phyloP scores from a whole-genome alignment of 2,113 vertebrate genomes.

The Rynchops niger region DNA sequence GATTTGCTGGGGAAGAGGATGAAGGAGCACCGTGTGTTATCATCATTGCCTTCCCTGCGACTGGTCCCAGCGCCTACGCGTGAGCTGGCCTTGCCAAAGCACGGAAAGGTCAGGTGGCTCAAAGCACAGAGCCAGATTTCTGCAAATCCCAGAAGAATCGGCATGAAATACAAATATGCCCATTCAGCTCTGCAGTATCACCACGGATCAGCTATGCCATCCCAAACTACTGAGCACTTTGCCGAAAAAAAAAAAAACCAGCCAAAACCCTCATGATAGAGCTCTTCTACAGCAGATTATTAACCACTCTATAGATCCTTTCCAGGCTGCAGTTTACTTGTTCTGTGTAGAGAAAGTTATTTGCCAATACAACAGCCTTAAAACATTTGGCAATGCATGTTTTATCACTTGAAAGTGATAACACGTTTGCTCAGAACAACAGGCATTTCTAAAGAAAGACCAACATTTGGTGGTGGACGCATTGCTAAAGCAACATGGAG shows the following conservation, averaged over 20 bases:
- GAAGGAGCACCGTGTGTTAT: not conserved
- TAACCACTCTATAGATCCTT: not conserved
- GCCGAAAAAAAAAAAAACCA: not conserved
- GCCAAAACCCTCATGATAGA: not conserved
- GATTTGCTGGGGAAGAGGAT: not conserved
- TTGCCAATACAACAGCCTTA: not conserved
- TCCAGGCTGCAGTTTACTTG: not conserved
- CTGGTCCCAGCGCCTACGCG: accelerated
- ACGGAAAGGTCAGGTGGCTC: not conserved
- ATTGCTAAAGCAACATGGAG: not conserved
- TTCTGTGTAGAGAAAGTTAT: not conserved
- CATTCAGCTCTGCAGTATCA: not conserved
- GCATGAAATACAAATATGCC: not conserved
- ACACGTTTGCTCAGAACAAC: not conserved
- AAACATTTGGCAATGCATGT: not conserved
- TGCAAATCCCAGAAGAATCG: not conserved
- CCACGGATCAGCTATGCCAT: accelerated
- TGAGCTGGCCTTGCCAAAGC: not conserved
- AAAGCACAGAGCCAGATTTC: not conserved
- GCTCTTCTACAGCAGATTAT: not conserved
- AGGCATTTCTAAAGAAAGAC: not conserved
- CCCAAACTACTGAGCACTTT: not conserved
- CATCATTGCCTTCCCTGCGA: accelerated
- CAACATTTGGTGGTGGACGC: not conserved
- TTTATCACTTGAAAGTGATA: not conserved